Evolutionary conservation across 2,888 invertebrate genomes (phyloP), one percentile per base, ranked within the genome.

Genomic region (Andrena bicolor): DNA sequence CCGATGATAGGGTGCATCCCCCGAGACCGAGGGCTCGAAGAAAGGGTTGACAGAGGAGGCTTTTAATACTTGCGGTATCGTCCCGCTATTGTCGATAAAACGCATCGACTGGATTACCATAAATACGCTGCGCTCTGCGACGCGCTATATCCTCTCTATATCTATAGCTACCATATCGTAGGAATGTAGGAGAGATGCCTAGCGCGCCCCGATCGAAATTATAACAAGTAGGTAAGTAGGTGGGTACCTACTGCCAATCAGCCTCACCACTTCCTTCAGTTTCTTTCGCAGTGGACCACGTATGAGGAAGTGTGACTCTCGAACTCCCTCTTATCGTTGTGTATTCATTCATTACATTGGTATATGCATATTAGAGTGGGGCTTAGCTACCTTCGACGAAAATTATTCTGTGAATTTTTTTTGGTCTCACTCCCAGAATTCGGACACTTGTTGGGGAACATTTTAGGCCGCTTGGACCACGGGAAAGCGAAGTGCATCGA

Each of bases 1-100:
- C 91, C 92, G 92, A 91, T 91, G 92, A 93, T 92, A 93, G 93
- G 93, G 93, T 92, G 91, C 90, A 91, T 93, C 93, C 92, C 93
- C 85, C 85, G 92, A 87, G 91, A 90, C 80, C 83, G 83, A 86
- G 87, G 84, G 85, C 83, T 88, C 80, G 87, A 90, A 92, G 92
- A 91, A 92, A 92, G 92, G 93, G 92, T 92, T 92, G 91, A 89
- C 90, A 88, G 85, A 89, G 91, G 89, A 92, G 90, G 92, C 92
- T 93, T 93, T 93, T 92, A 93, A 92, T 92, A 92, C 92, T 91
- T 87, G 90, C 90, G 90, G 89, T 90, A 88, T 86, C 86, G 89
- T 86, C 63, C 85, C 80, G 84, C 89, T 81, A 92, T 92, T 90
- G 90, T 92, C 91, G 91, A 92, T 92, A 92, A 91, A 92, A 90